Conservation (phyloP, 2,113 vertebrate genomes). For the Oreocharis arfaki region DNA sequence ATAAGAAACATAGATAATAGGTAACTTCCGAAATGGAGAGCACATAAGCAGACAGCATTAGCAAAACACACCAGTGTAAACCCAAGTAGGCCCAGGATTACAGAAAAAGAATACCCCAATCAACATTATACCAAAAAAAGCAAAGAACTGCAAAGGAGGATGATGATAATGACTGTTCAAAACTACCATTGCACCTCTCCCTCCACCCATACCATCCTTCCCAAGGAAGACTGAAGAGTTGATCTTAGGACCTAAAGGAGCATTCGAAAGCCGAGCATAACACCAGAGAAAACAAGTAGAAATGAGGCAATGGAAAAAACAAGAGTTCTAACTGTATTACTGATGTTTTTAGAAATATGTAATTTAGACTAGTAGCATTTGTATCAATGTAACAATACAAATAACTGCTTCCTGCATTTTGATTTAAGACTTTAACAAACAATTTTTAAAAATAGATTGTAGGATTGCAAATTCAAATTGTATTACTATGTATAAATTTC, state of each 20-base stretch:
- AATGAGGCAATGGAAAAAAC: not conserved
- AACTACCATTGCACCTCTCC: not conserved
- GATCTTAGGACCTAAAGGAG: not conserved
- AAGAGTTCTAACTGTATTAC: not conserved
- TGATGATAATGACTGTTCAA: not conserved
- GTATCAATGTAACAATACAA: not conserved
- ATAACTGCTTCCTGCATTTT: not conserved
- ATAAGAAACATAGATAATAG: not conserved
- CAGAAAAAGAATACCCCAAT: not conserved
- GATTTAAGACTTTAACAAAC: not conserved
- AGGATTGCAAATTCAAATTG: not conserved
- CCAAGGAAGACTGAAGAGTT: not conserved
- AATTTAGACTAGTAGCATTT: not conserved
- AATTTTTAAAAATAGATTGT: not conserved
- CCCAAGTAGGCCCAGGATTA: not conserved
- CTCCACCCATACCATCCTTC: not conserved
- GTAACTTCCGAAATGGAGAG: not conserved
- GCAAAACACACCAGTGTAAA: not conserved
- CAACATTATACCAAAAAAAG: not conserved
- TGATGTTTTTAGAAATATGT: not conserved
- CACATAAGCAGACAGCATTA: not conserved
- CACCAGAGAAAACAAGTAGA: not conserved
- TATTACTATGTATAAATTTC: not conserved
- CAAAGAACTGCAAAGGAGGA: not conserved
- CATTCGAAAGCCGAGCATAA: not conserved